These are phyloP conservation scores for Eutrigla gurnardus DNA, from an alignment of 2,797 vertebrate genomes.

Conservation along the genomic window DNA sequence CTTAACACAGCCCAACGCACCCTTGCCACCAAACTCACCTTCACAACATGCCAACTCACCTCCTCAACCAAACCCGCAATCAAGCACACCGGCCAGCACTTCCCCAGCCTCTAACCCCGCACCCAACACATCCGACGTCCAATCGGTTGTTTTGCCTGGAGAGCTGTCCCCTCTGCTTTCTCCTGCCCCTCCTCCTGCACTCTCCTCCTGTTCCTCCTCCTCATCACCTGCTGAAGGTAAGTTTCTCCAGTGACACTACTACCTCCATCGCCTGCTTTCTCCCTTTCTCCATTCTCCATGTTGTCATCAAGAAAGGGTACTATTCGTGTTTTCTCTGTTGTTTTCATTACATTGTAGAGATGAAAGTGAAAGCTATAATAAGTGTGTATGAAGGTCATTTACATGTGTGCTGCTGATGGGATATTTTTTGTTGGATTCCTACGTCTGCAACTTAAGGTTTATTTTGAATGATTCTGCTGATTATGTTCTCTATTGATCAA, in stretches of 20 bases:
- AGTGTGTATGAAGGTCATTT: neutral
- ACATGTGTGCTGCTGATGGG: neutral
- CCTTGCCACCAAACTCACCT: slow-evolving; percentile 73
- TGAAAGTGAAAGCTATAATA: neutral
- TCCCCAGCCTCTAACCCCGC: slow-evolving; percentile 55
- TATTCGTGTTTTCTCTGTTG: neutral
- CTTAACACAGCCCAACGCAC: slow-evolving; percentile 72
- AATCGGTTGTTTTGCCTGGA: slow-evolving; percentile 75
- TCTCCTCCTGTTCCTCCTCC: slow-evolving; percentile 77
- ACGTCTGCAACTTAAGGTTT: neutral
- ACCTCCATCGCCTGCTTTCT: neutral
- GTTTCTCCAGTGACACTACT: slow-evolving; percentile 63
- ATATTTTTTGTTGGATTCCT: neutral
- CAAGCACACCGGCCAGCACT: slow-evolving; percentile 32
- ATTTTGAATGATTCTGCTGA: neutral
- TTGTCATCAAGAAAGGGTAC: neutral
- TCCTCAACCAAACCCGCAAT: slow-evolving; percentile 26
- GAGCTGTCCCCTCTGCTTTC: slow-evolving; percentile 88
- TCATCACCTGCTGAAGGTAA: slow-evolving; percentile 91
- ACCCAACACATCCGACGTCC: slow-evolving; percentile 77
- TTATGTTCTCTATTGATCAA: neutral
- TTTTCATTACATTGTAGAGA: slow-evolving; percentile 1
- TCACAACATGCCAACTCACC: slow-evolving; percentile 41
- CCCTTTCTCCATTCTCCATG: slow-evolving; percentile 1
- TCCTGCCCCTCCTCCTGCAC: slow-evolving; percentile 73